Evolutionary conservation across 35 echinoderm and acorn worm genomes (phyloP), one percentile per base, ranked within the genome.

Genomic region (Hemicentrotus pulcherrimus): DNA sequence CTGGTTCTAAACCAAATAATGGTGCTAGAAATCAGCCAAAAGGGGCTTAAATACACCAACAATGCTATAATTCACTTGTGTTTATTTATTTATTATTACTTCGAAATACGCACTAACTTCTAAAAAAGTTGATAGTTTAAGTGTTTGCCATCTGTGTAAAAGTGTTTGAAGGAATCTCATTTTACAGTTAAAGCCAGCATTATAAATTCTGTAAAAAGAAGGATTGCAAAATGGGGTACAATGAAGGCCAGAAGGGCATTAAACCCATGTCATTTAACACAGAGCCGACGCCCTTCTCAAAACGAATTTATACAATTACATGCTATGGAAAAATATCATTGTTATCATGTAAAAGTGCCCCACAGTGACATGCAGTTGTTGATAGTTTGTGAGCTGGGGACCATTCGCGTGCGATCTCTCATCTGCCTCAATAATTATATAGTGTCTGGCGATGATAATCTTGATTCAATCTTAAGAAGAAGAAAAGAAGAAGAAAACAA

Each of bases 401-500:
- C 65, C 19, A 78, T 78, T 78, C 28, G 65, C 65, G 65, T 78
- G 65, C 65, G 4, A 78, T 78, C 65, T 78, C 65, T 78, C 65
- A 78, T 78, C 65, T 78, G 65, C 65, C 24, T 0, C 65, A n/a
- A n/a, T 78, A 78, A 78, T 78, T 78, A 78, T 78, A 28, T 78
- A 78, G 65, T 78, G 65, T 78, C 65, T 78, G 65, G 65, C 65
- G 65, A 78, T 78, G 65, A 78, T 78, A 78, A 78, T 78, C 65
- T 78, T 78, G 65, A 78, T 78, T 78, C 19, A 78, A 78, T 78
- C 65, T 28, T 7, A 59, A 2, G 10, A 9, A 13, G 9, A 59
- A 59, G 16, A 59, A 59, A 16, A 59, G 19, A 78, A 78, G 19
- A n/a, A 59, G n/a, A 78, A 70, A 70, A 28, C 5, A 70, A 78